Evolutionary conservation across 2,113 vertebrate species (phyloP).

Genomic region (Rhynchomys soricoides): DNA sequence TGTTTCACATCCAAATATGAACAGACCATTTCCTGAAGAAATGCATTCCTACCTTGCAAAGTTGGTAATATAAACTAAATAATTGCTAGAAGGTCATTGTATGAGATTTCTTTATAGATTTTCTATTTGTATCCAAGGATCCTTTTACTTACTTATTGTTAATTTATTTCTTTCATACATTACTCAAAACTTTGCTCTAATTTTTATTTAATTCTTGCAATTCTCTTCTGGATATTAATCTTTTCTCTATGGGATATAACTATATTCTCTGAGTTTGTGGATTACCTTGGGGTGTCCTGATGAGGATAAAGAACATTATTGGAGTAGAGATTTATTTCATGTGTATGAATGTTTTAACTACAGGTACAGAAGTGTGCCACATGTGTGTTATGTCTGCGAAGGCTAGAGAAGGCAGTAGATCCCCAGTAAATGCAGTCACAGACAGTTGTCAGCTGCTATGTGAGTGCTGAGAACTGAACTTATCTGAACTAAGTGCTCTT

Average conservation of each 20-base stretch:
- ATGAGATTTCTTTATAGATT: not conserved
- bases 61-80: not conserved
- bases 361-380: too few relatives aligned
- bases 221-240: not conserved
- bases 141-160: not conserved
- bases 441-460: not conserved
- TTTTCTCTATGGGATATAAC: not conserved
- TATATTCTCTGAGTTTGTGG: not conserved
- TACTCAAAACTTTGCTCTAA: not conserved
- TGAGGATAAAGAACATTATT: not conserved
- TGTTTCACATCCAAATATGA: not conserved
- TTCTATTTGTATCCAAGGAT: constrained; percentile 3
- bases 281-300: not conserved
- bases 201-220: not conserved
- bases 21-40: constrained; percentile 6
- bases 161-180: constrained; percentile 9
- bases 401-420: not conserved
- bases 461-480: not conserved
- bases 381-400: too few relatives aligned
- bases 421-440: not conserved
- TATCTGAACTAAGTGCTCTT: not conserved
- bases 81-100: not conserved
- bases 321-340: not conserved
- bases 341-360: too few relatives aligned
- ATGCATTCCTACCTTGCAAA: not conserved